Evolutionary conservation across 2,797 vertebrate species (phyloP), one percentile per base, ranked within the genome.

Genomic region (Pipistrellus nathusii): DNA sequence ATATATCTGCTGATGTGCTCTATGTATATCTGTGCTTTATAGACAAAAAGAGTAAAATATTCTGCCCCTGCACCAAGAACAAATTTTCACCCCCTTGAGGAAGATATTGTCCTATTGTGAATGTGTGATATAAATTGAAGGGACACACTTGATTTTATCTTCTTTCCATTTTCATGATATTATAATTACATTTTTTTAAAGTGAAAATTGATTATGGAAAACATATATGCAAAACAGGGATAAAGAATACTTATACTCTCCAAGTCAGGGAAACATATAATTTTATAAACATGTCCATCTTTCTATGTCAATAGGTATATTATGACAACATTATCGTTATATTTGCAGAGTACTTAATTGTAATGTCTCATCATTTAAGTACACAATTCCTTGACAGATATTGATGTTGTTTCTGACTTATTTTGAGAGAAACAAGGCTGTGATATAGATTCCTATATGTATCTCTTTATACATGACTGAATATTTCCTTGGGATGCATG

Each of bases 101-200:
- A 92, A 78, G 23, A 53, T 53, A 73, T 35, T 69, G 12, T 15
- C n/a, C 14, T 73, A 66, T 38, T 90, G n/a, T 12, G 30, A 94
- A 90, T 48, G 2, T 3, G 46, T 85, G 5, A 12, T n/a, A 18
- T 72, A 66, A 93, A 88, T 35, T 15, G 8, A 68, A 92, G 30
- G 13, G 4, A 6, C 11, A 27, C 20, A 17, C 5, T 48, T 66
- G 75, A 55, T 69, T 71, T 91, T 78, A 83, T 51, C 2, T 76
- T 15, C 5, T 90, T n/a, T 7, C 3, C 0, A 78, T 21, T 59
- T 90, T 80, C 69, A 30, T 82, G n/a, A 44, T 78, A 64, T 41
- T 85, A 5, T 35, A 80, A 55, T 73, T 72, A 38, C 17, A 46
- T 44, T 68, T 90, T 90, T 90, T 46, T 68, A 88, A 94, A 88